Base-by-base conservation (phyloP, 1,140 invertebrate species). In the Drosophila lini region DNA sequence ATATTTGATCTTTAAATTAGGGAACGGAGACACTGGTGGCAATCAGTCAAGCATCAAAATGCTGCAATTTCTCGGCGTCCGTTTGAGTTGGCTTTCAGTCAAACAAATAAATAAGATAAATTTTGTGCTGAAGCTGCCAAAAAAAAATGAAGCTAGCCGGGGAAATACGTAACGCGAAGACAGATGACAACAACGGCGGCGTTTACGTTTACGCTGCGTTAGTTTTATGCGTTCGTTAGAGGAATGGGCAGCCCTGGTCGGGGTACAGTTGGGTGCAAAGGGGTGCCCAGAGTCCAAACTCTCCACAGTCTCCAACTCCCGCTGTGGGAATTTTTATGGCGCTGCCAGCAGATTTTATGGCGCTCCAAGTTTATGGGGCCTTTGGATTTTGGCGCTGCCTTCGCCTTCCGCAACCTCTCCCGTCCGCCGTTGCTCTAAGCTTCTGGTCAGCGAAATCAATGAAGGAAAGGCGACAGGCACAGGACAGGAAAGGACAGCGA, bases 301-400 rank as follows among this genome's bases (percentile, higher is more conserved):
- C 74, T 73, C 57, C 50, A 25, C 52, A 56, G 55, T 71, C 67
- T 73, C 56, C 62, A 82, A 69, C 77, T 84, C 81, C 85, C 78
- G 86, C 78, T 89, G 79, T 69, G 88, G 65, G 77, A 78, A 85
- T 86, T 90, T 91, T 91, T 91, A 91, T 91, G 81, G 80, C 78
- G 50, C 61, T 91, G 89, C 89, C 85, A 90, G 85, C 80, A 85
- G 80, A 90, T 91, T 91, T 91, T 91, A 91, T 91, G 90, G 90
- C 81, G 90, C 90, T 91, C 85, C 81, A 71, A 91, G 81, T 91
- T 91, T 91, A 91, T 91, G 85, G 82, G 81, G 64, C 67, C 81
- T 80, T 86, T 90, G 81, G 89, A 80, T 84, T 75, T 78, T 81
- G 73, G 52, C 78, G 50, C 63, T 70, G 40, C 65, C 74, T 76